Conservation (phyloP, 2,888 invertebrate genomes). For the Euphydryas editha region DNA sequence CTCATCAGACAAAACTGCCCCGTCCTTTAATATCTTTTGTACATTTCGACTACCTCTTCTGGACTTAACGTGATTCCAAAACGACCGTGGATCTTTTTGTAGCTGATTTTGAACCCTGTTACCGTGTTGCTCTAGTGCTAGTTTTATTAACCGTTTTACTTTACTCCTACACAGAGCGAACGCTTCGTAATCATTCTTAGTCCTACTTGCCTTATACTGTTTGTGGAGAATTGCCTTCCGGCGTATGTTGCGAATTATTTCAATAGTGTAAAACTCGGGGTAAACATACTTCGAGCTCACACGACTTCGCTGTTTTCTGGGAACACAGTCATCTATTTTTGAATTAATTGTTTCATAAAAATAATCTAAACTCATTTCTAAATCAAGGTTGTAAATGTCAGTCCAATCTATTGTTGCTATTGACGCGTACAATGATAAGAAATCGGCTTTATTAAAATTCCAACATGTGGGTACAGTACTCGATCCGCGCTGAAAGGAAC, state of each 20-base stretch:
- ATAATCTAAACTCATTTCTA: no score
- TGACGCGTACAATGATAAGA: conserved; percentile 17
- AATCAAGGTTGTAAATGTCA: no score
- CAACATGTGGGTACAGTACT: no score
- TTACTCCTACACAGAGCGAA: background rate
- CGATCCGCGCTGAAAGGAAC: background rate
- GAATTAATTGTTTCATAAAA: conserved; percentile 12
- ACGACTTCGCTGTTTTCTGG: conserved; percentile 9
- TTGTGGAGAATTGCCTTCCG: conserved; percentile 12
- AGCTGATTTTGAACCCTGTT: background rate
- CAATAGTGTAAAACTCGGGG: conserved; percentile 22
- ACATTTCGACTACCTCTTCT: background rate
- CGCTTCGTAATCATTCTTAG: no score
- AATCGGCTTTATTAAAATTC: conserved; percentile 32
- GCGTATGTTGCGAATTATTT: conserved; percentile 21
- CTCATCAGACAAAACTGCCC: conserved; percentile 8
- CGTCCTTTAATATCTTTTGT: conserved; percentile 19
- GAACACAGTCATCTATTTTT: conserved; percentile 15
- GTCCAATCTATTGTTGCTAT: conserved; percentile 15
- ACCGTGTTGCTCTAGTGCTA: background rate
- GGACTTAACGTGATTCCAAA: background rate
- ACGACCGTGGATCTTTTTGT: background rate
- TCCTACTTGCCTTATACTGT: conserved; percentile 1
- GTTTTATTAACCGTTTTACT: background rate
- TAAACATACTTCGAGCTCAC: conserved; percentile 9